Evolutionary conservation across 1,140 invertebrate genomes (phyloP), one percentile per base, ranked within the genome.

Genomic region (Galendromus occidentalis): DNA sequence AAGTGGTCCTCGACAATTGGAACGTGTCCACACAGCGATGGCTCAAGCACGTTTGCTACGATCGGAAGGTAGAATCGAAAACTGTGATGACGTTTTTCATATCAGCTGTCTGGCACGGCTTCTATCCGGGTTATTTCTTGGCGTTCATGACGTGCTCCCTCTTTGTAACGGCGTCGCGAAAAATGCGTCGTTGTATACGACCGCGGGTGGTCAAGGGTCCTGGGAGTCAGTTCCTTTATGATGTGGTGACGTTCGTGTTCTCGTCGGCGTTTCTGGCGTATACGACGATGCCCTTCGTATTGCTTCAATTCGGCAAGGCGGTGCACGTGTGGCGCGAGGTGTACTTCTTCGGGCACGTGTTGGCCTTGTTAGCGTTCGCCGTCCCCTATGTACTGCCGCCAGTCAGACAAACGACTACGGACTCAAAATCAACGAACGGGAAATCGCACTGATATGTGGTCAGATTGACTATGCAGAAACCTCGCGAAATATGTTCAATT

Each of bases 71-170:
- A 29, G 78, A 79, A 44, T 9, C 28, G 66, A 67, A 67, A 42
- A 70, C 71, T 14, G 59, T 78, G 9, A 79, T 84, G 51, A 94
- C 91, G 1, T 97, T 92, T 76, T 76, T 83, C 1, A 78, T 95
- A 51, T 94, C 89, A 28, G 91, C 91, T 18, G 73, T 96, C 25
- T 98, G 94, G 94, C 94, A 98, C 78, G 94, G 88, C 65, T 95
- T 94, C 75, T 91, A 94, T 78, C 91, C 91, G 6, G 92, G 94
- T 14, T 98, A 98, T 78, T 98, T 97, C 75, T 73, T 97, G 42
- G 93, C 91, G 0, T 98, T 98, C 76, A 80, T 87, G 29, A 85
- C 82, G 29, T 91, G 86, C 14, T 88, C 88, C 0, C 70, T 97
- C 1, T 86, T 92, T 72, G 94, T 91, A 1, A 78, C 86, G 64